Base-by-base conservation (phyloP, 2,113 vertebrate genomes). In the Urocolius indicus region DNA sequence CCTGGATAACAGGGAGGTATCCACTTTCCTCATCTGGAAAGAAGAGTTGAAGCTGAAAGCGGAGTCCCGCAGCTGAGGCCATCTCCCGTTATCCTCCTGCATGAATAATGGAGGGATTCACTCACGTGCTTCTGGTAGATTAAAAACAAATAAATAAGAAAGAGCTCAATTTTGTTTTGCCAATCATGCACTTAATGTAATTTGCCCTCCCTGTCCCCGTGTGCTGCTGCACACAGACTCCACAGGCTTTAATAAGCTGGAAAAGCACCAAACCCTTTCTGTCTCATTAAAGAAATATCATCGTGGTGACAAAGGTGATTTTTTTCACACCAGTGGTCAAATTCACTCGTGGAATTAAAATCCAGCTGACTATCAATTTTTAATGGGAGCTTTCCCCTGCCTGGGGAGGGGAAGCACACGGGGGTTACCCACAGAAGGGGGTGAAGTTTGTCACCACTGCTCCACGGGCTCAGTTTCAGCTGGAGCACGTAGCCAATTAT, bases 261-360 rank as follows among this genome's bases (percentile, higher is more conserved):
- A 78, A 49, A 72, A 78, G 79, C 9, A n/a, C 95, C 87, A 79
- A 76, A 63, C 9, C 52, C 18, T 84, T 95, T 85, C 84, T 77
- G 45, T n/a, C 85, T 93, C 93, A 74, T 96, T 85, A 94, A 81
- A 94, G 89, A 93, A 87, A 87, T 29, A 93, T 67, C 84, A 36
- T n/a, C 1, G 29, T 1, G 2, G 52, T 51, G 87, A 81, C 85
- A 94, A 83, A 92, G 63, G 92, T n/a, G 48, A 76, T 82, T 83
- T 81, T 81, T 68, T 77, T 61, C 83, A 62, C 87, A 24, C 59
- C 65, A 17, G 29, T 23, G 43, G 75, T 59, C 84, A 86, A 76
- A 93, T 5, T 76, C 68, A 13, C 87, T 72, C 4, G 8, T 52
- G 55, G 89, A 57, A 88, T 80, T 82, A 55, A 94, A 90, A 89